Base-by-base conservation (phyloP, 2,113 vertebrate genomes). In the Platichthys flesus region DNA sequence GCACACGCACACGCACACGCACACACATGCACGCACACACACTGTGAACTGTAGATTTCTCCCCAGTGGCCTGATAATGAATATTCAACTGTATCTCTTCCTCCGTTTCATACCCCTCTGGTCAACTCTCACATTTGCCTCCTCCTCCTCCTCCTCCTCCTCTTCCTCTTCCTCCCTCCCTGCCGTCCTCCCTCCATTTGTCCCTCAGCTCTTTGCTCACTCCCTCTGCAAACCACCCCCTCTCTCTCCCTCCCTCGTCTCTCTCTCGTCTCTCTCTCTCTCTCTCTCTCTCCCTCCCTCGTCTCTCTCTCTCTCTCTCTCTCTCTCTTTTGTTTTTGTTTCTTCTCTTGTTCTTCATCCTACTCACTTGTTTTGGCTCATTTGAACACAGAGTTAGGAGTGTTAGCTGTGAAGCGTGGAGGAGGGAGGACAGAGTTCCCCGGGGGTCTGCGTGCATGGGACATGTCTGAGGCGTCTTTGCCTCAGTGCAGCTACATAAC, bases 301-400 rank as follows among this genome's bases (percentile, higher is more conserved):
- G 0, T 23, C 23, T 23, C 21, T 9, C 31, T 75, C 69, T 57
- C 64, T 82, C 62, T 45, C 64, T 71, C 60, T 79, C 73, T 37
- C 9, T 26, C 21, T 9, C 31, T 42, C 15, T n/a, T n/a, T n/a
- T n/a, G n/a, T n/a, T n/a, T n/a, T n/a, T 2, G 18, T 52, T 20
- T 0, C 75, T 37, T 2, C 71, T 72, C 75, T 71, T 59, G 35
- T 74, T 78, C 28, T 67, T 2, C 78, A 28, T 85, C 79, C 77
- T 57, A 78, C 81, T 83, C 87, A 76, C 67, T 82, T 58, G 56
- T 82, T 81, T 9, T 21, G 81, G 58, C 76, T 85, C 76, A 83
- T 86, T 84, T 91, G 52, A 51, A 78, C 78, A 85, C 78, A 52
- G 70, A 90, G 80, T 85, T 81, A 73, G 63, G 84, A 75, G 54